These are phyloP conservation scores for Setipinna tenuifilis DNA, from an alignment of 2,797 vertebrate species.

Conservation along the genomic window DNA sequence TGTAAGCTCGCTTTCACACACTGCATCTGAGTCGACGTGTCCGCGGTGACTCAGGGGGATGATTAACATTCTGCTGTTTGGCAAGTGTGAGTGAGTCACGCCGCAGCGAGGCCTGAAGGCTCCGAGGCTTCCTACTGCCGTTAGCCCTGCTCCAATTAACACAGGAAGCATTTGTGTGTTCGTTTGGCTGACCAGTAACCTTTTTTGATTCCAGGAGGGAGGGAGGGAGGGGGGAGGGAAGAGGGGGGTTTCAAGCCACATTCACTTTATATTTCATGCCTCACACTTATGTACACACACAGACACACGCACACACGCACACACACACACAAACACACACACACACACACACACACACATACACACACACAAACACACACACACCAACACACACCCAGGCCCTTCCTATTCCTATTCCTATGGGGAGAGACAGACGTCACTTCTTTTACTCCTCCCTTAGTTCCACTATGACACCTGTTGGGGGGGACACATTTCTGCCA, in stretches of 20 bases:
- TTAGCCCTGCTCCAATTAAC: conserved; percentile 38
- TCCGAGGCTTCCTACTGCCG: not conserved
- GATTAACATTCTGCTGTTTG: conserved; percentile 50
- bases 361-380: no score
- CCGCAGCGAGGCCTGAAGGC: no score
- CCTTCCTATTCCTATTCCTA: not conserved
- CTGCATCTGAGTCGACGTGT: conserved; percentile 45
- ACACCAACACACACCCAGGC: no score
- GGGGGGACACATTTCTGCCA: conserved; percentile 50
- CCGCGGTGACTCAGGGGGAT: conserved; percentile 33
- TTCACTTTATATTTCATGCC: conserved; percentile 8
- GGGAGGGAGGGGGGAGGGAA: not conserved
- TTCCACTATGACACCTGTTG: conserved; percentile 45
- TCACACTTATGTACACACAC: not conserved
- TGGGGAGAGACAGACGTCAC: not conserved
- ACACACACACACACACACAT: no score
- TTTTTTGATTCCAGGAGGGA: not conserved
- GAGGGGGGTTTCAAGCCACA: not conserved
- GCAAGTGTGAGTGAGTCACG: conserved; percentile 39
- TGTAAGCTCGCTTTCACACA: conserved; percentile 54
- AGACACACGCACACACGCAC: not conserved
- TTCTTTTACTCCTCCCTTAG: not conserved
- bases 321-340: not conserved
- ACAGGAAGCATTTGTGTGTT: conserved; percentile 37
- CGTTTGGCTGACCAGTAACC: conserved; percentile 17